phyloP scores from a whole-genome alignment of 2,113 vertebrate genomes.

The Saguinus midas region DNA sequence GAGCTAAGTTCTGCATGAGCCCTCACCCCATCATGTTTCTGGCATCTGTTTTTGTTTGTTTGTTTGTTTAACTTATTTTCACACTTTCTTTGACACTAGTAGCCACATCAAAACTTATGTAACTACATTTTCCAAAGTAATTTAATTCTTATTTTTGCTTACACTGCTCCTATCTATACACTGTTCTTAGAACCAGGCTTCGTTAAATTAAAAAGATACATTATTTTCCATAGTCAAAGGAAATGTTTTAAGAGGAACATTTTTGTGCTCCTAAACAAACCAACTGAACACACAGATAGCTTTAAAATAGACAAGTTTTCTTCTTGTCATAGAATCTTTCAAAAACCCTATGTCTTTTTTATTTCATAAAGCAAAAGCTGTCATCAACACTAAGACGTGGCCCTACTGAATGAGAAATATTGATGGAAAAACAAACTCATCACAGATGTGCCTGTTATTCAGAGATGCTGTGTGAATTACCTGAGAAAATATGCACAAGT shows the following conservation, averaged over 20 bases:
- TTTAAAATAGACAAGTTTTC: neutral
- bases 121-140: neutral
- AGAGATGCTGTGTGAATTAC: neutral
- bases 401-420: neutral
- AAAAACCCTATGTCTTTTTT: neutral
- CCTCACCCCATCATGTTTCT: neutral
- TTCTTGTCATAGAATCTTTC: neutral
- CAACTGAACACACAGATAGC: neutral
- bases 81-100: neutral
- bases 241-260: neutral
- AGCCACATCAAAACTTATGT: neutral
- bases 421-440: neutral
- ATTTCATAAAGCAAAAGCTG: neutral
- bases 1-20: neutral
- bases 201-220: neutral
- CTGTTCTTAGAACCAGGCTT: neutral
- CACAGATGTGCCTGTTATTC: neutral
- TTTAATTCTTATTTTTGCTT: neutral
- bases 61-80: neutral
- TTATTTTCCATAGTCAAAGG: neutral
- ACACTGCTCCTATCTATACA: neutral
- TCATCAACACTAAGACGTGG: neutral
- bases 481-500: neutral
- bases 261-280: neutral
- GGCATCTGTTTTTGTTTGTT: rapidly evolving